Evolutionary conservation across 1,140 invertebrate genomes (phyloP).

Genomic region (Drosophila ficusphila): DNA sequence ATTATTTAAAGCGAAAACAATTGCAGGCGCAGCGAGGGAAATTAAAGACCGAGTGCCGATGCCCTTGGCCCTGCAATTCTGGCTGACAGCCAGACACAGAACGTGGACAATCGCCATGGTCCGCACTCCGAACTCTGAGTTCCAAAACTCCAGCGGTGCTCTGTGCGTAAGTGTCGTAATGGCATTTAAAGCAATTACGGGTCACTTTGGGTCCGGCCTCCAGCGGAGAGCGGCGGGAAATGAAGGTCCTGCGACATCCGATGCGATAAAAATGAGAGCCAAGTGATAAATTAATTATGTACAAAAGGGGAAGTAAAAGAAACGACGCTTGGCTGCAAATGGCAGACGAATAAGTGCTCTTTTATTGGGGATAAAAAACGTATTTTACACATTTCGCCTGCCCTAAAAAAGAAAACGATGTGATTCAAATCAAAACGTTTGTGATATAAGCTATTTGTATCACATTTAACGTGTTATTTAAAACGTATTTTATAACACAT

Average conservation of each 20-base stretch:
- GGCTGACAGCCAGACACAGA: conserved; percentile 49
- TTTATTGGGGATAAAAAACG: no score
- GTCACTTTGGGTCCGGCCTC: conserved; percentile 61
- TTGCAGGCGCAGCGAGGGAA: conserved; percentile 39
- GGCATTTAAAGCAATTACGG: conserved; percentile 82
- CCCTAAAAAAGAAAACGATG: no score
- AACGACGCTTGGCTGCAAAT: not conserved
- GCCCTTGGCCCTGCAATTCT: conserved; percentile 44
- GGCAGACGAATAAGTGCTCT: not conserved
- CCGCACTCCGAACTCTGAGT: not conserved
- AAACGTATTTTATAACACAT: no score
- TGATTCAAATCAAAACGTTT: no score
- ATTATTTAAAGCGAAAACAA: conserved; percentile 82
- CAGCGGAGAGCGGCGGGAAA: conserved; percentile 29
- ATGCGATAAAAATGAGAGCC: conserved; percentile 59
- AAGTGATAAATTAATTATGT: conserved; percentile 60
- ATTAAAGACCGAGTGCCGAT: conserved; percentile 23
- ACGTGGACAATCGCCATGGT: conserved; percentile 7
- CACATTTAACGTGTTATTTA: no score
- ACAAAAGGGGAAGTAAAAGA: not conserved
- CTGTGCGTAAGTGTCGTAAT: conserved; percentile 79
- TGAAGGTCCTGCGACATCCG: conserved; percentile 69
- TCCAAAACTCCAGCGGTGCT: conserved; percentile 19
- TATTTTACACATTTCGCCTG: no score
- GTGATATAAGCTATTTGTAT: no score